phyloP scores from a whole-genome alignment of 2,113 vertebrate species.

The Cygnus atratus region DNA sequence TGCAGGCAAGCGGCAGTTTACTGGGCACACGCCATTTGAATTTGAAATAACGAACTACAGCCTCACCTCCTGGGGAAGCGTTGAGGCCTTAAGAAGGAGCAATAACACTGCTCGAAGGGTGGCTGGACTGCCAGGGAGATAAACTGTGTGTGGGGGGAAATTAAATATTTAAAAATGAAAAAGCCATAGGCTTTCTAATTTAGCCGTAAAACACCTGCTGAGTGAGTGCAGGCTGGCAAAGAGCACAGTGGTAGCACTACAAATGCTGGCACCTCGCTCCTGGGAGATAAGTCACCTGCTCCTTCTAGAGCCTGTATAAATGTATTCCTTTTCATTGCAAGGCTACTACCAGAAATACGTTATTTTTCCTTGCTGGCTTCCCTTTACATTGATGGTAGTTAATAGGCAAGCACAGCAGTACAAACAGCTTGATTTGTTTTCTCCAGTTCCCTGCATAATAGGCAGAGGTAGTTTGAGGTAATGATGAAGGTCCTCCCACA shows the following conservation, averaged over 20 bases:
- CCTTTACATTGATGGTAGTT: not conserved
- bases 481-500: fast-evolving
- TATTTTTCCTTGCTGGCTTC: not conserved
- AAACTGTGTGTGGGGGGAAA: not conserved
- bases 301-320: not conserved
- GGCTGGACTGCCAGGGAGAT: not conserved
- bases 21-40: not conserved
- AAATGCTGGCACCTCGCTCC: not conserved
- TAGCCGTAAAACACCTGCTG: not conserved
- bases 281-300: not conserved
- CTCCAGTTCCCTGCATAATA: not conserved
- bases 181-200: not conserved
- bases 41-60: not conserved
- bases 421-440: not conserved
- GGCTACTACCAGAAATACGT: not conserved
- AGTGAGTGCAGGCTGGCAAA: not conserved
- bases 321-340: not conserved
- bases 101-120: not conserved
- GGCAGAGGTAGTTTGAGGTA: not conserved
- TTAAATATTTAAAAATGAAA: conserved; percentile 22
- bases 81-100: not conserved
- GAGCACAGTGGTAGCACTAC: not conserved
- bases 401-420: not conserved
- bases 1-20: not conserved
- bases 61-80: not conserved